Conservation (phyloP, 1,140 invertebrate genomes). For the Phortica variegata region DNA sequence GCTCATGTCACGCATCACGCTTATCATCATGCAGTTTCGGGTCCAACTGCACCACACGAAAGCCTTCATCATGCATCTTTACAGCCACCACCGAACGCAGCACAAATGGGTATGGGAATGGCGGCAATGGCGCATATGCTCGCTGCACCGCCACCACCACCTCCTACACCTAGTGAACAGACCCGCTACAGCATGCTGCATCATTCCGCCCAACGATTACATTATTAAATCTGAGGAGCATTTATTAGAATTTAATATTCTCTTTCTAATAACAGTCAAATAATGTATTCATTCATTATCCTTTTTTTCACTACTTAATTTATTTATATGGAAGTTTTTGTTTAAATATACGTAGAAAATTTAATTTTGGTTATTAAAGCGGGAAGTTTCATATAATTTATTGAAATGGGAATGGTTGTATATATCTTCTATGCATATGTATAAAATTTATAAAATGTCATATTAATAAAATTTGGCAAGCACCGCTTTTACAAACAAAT, state of each 20-base stretch:
- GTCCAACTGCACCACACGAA: constrained; percentile 2
- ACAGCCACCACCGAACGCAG: constrained; percentile 36
- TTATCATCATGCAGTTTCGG: constrained; percentile 20
- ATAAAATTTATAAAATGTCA: constrained; percentile 13
- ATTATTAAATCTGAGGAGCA: constrained; percentile 22
- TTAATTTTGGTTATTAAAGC: constrained; percentile 13
- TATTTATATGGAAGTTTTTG: constrained; percentile 46
- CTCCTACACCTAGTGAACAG: constrained; percentile 36
- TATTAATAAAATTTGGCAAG: constrained; percentile 53
- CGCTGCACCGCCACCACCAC: constrained; percentile 42
- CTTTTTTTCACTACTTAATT: too few relatives aligned
- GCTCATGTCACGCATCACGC: constrained; percentile 35
- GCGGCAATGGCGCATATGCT: constrained; percentile 48
- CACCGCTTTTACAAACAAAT: constrained; percentile 51
- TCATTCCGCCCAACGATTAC: constrained; percentile 35
- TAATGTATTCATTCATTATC: not conserved
- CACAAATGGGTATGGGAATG: constrained; percentile 42
- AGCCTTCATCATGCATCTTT: too few relatives aligned
- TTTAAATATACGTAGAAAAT: constrained; percentile 22
- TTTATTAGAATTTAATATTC: not conserved
- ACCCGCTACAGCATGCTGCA: constrained; percentile 45
- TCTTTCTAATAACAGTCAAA: not conserved
- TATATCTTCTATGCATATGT: constrained; percentile 15
- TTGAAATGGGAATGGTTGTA: too few relatives aligned
- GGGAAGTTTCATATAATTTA: constrained; percentile 10